A percentile compares a stretch with the other conserved stretches of the same genome.
Conservation (phyloP, 2,888 invertebrate species). For the Helleia helle region DNA sequence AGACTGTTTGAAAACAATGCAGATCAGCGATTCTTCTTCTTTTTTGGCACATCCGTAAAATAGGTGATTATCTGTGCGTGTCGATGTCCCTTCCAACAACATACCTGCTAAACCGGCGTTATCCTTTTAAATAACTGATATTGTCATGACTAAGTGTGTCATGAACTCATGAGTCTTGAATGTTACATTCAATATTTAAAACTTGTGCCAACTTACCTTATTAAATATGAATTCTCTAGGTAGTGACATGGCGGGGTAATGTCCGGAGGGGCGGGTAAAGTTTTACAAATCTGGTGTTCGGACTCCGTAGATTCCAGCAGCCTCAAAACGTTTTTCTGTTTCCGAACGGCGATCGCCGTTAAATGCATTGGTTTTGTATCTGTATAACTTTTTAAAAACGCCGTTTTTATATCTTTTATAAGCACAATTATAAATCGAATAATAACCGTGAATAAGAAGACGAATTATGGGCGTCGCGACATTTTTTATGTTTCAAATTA, state of each 20-base stretch:
- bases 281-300: conserved; percentile 40
- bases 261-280: conserved; percentile 53
- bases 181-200: too few species aligned
- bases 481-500: conserved; percentile 12
- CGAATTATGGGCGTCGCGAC: conserved; percentile 16
- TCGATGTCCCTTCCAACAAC: too few species aligned
- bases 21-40: too few species aligned
- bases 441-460: conserved; percentile 22
- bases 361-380: conserved; percentile 51
- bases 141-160: too few species aligned
- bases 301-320: conserved; percentile 58
- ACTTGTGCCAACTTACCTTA: conserved; percentile 58
- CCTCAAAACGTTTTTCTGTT: conserved; percentile 29
- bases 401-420: conserved; percentile 46
- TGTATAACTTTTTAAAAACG: conserved; percentile 28
- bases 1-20: too few species aligned
- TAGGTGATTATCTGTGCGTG: too few species aligned
- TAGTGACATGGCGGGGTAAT: conserved; percentile 62
- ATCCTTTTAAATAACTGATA: too few species aligned
- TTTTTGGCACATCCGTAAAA: too few species aligned
- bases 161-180: too few species aligned
- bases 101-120: too few species aligned
- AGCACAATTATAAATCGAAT: conserved; percentile 13
- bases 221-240: conserved; percentile 76
- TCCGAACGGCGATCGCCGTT: conserved; percentile 47